Conservation (phyloP, 2,888 invertebrate species). For the Ischnus inquisitorius region DNA sequence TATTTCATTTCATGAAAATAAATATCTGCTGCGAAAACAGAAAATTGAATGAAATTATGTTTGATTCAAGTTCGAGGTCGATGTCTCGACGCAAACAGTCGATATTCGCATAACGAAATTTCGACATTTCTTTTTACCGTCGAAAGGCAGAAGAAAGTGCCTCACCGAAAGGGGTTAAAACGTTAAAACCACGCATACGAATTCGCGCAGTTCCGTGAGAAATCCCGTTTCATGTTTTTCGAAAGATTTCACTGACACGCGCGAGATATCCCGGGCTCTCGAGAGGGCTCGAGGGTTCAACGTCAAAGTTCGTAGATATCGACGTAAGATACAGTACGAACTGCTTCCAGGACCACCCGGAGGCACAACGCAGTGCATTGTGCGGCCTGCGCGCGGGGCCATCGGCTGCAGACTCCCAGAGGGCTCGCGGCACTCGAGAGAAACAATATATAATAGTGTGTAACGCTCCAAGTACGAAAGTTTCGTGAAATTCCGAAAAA, state of each 20-base stretch:
- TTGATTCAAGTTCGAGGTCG: background rate
- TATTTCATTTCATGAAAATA: background rate
- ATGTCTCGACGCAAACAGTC: no score
- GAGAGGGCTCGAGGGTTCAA: slow-evolving; percentile 26
- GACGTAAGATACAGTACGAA: slow-evolving; percentile 22
- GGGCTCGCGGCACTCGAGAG: slow-evolving; percentile 16
- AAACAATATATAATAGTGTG: slow-evolving; percentile 74
- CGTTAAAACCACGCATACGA: background rate
- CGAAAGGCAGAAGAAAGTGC: no score
- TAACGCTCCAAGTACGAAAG: slow-evolving; percentile 77
- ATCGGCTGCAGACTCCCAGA: slow-evolving; percentile 22
- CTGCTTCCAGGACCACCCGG: slow-evolving; percentile 39
- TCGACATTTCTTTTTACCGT: no score
- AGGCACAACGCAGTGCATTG: slow-evolving; percentile 34
- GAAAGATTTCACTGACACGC: slow-evolving; percentile 43
- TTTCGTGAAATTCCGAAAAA: slow-evolving; percentile 67
- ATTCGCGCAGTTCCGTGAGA: background rate
- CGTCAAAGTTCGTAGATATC: slow-evolving; percentile 32
- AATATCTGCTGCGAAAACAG: background rate
- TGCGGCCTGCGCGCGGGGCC: slow-evolving; percentile 33
- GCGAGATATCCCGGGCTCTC: slow-evolving; percentile 24
- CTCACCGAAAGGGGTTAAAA: background rate
- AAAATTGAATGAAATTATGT: background rate
- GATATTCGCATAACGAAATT: no score
- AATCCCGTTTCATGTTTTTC: slow-evolving; percentile 21